Evolutionary conservation across 2,888 invertebrate genomes (phyloP).

Genomic region (Macaria liturata): DNA sequence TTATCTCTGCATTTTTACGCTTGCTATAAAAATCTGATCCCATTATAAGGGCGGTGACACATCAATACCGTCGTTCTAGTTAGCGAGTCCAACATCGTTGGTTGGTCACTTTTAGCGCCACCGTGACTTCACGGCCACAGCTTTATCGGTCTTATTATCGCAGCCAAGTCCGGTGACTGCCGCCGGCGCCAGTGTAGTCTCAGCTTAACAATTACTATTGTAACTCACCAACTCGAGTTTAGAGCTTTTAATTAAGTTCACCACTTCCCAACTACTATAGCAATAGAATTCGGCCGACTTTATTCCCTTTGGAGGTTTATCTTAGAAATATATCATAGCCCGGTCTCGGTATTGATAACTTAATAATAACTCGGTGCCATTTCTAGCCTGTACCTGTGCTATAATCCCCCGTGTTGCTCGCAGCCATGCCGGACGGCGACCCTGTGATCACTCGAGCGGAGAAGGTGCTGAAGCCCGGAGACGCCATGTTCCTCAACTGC

Average conservation of each 20-base stretch:
- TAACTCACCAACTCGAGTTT: slow-evolving; percentile 45
- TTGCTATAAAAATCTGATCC: slow-evolving; percentile 31
- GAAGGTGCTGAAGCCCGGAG: slow-evolving; percentile 72
- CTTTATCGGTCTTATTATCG: slow-evolving; percentile 51
- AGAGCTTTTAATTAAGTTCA: slow-evolving; percentile 55
- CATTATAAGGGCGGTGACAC: slow-evolving; percentile 30
- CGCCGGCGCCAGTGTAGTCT: slow-evolving; percentile 43
- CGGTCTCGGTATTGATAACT: slow-evolving; percentile 34
- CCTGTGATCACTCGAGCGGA: slow-evolving; percentile 72
- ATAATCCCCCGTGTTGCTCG: slow-evolving; percentile 54
- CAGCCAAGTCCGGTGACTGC: slow-evolving; percentile 38
- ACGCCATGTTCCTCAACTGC: slow-evolving; percentile 74
- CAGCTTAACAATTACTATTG: slow-evolving; percentile 44
- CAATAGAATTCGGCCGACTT: slow-evolving; percentile 41
- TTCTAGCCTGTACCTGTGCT: slow-evolving; percentile 37
- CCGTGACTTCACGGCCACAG: slow-evolving; percentile 25
- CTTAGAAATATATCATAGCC: slow-evolving; percentile 25
- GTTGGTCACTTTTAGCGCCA: slow-evolving; percentile 18
- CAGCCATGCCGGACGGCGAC: slow-evolving; percentile 74
- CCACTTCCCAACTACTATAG: slow-evolving; percentile 38
- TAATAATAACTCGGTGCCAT: slow-evolving; percentile 39
- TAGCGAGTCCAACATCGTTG: slow-evolving; percentile 28
- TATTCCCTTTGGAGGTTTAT: slow-evolving; percentile 43
- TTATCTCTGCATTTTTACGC: slow-evolving; percentile 30
- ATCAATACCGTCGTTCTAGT: slow-evolving; percentile 30